phyloP scores from a whole-genome alignment of 1,140 invertebrate genomes.

The Cherax destructor region DNA sequence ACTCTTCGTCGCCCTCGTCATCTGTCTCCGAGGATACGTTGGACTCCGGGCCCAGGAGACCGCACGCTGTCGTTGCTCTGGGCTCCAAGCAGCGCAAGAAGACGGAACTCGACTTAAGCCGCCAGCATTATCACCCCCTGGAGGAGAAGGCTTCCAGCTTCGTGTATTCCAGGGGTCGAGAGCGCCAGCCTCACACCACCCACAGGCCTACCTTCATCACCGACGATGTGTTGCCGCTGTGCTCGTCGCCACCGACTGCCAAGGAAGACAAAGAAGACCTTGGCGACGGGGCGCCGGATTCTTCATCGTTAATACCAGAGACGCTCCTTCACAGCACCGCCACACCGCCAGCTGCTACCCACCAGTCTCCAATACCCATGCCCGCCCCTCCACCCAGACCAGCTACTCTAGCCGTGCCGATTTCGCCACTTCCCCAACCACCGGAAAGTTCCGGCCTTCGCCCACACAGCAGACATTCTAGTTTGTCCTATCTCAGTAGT shows the following conservation, averaged over 20 bases:
- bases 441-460: not conserved
- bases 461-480: conserved; percentile 58
- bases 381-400: conserved; percentile 46
- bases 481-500: conserved; percentile 66
- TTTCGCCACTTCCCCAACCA: not conserved
- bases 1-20: conserved; percentile 73
- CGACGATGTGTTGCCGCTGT: conserved; percentile 45
- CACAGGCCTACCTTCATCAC: conserved; percentile 52
- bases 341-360: not conserved
- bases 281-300: not conserved
- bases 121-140: conserved; percentile 32
- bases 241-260: conserved; percentile 32
- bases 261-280: not conserved
- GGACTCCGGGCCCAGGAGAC: conserved; percentile 77
- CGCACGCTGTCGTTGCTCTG: conserved; percentile 81
- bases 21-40: conserved; percentile 75
- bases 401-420: conserved; percentile 38
- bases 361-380: conserved; percentile 44
- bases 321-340: not conserved
- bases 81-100: conserved; percentile 69
- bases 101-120: conserved; percentile 53
- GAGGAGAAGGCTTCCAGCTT: conserved; percentile 45
- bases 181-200: not conserved
- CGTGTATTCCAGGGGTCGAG: conserved; percentile 27
- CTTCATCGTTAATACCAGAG: not conserved